Conservation (phyloP, 1,140 invertebrate species). For the Physella acuta region DNA sequence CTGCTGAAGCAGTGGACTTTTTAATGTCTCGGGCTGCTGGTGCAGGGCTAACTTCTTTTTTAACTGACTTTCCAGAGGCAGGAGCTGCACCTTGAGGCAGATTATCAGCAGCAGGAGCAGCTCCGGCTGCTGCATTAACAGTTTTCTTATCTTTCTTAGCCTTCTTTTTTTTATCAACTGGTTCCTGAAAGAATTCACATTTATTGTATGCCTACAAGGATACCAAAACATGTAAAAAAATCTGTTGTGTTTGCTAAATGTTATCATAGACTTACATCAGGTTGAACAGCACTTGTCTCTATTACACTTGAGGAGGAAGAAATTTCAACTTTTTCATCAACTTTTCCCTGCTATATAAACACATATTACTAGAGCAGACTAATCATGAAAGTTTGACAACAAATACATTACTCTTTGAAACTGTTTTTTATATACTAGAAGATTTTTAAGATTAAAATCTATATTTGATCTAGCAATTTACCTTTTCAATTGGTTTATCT, state of each 20-base stretch:
- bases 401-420: too few species aligned
- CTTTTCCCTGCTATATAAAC: background rate
- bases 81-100: background rate
- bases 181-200: conserved; percentile 10
- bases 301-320: background rate
- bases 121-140: background rate
- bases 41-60: background rate
- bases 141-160: conserved; percentile 28
- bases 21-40: background rate
- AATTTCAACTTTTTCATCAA: background rate
- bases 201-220: too few species aligned
- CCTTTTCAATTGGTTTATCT: background rate
- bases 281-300: background rate
- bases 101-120: background rate
- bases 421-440: too few species aligned
- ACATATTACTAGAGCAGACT: background rate
- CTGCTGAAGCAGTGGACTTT: background rate
- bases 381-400: too few species aligned
- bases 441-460: too few species aligned
- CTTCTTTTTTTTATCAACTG: conserved; percentile 26
- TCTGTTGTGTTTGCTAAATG: background rate
- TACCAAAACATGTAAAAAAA: too few species aligned
- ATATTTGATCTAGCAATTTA: too few species aligned
- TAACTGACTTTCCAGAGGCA: background rate
- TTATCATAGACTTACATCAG: background rate